Evolutionary conservation across 2,888 invertebrate species (phyloP), one percentile per base, ranked within the genome.

Genomic region (Platycnemis pennipes): DNA sequence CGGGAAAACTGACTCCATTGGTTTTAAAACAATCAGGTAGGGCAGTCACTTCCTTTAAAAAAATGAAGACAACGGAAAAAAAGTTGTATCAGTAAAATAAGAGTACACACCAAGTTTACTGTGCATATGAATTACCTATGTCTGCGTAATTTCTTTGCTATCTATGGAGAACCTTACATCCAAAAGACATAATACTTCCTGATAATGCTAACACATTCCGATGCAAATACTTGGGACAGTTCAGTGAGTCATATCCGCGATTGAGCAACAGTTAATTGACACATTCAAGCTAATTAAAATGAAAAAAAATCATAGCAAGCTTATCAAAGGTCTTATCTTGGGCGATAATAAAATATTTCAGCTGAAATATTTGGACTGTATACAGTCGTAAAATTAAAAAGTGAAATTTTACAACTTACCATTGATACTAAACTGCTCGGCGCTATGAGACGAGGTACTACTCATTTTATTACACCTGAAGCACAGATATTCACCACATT

Each of bases 371-470:
- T 19, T 1, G 4, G 2, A 1, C 45, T 45, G 31, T 46, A 46
- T 19, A 87, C 87, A 0, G 46, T 26, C 26, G 31, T 44, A 11
- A 91, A 56, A 56, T 5, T 42, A 4, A 26, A 63, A 77, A 37
- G 5, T 37, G 11, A 37, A 13, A 91, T 49, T 31, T 49, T 87
- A 56, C 45, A 63, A 94, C 95, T 95, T 94, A 95, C 95, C 95
- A 94, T 95, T 94, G 89, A 95, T 94, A 86, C 95, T 95, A 94
- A 95, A 95, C 63, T 95, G 94, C 77, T 95, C 95, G 44, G 95
- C 94, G 91, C 94, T 95, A 94, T 95, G 95, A 86, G 95, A 95
- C 49, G 95, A 94, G 46, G 95, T 94, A 94, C 95, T 95, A 63
- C 91, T 91, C 91, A 91, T 91, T 91, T 91, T 91, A 63, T 44